These are phyloP conservation scores for Ceratosolen solmsi DNA, from an alignment of 1,140 invertebrate genomes.

Conservation along the genomic window DNA sequence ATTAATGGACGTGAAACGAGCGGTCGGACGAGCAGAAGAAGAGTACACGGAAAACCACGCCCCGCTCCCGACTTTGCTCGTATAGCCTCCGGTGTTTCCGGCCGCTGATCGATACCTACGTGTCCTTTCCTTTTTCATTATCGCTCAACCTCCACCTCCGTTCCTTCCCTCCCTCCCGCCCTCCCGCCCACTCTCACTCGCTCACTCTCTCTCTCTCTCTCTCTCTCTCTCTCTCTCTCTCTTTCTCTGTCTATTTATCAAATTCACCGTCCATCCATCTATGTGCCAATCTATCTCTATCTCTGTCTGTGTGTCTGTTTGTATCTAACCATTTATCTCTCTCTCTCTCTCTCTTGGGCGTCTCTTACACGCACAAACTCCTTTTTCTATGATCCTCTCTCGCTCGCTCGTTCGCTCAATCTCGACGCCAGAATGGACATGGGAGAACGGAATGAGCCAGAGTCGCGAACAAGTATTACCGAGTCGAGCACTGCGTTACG, in stretches of 20 bases:
- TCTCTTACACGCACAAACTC: background rate
- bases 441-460: no score
- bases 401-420: slow-evolving; percentile 31
- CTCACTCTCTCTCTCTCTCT: slow-evolving; percentile 52
- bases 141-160: background rate
- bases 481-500: background rate
- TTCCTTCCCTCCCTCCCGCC: slow-evolving; percentile 27
- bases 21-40: background rate
- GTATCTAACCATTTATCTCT: background rate
- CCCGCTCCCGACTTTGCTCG: slow-evolving; percentile 26
- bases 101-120: slow-evolving; percentile 33
- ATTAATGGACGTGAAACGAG: background rate
- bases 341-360: background rate
- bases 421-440: background rate
- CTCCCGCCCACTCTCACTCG: slow-evolving; percentile 30
- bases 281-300: slow-evolving; percentile 17
- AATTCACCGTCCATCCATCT: slow-evolving; percentile 21
- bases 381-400: background rate
- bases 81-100: slow-evolving; percentile 18
- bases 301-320: background rate
- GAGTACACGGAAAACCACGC: slow-evolving; percentile 34
- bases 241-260: background rate
- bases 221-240: slow-evolving; percentile 21
- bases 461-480: background rate
- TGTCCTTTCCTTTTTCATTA: background rate